Evolutionary conservation across 2,113 vertebrate species (phyloP), one percentile per base, ranked within the genome.

Genomic region (Tyrannus savana): DNA sequence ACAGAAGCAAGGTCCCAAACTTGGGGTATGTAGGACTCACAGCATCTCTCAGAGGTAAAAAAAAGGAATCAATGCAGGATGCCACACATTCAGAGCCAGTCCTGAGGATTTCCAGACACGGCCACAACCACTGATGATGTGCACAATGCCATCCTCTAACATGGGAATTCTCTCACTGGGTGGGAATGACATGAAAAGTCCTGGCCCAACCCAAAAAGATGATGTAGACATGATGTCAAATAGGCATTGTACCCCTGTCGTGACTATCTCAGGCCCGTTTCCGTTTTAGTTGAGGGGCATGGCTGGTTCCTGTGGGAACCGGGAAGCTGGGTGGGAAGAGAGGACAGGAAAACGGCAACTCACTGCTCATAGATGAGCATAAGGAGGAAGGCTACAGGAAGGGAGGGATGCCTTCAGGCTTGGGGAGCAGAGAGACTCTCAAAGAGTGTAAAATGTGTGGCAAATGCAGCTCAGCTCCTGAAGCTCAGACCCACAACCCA

Each of bases 291-390:
- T 14, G 55, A 55, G 19, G 91, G 94, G 96, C 97, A 97, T 8
- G 50, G 89, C 62, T 12, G n/a, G 97, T 97, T 98, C 97, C 98
- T 98, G 98, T 98, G 98, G 98, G 98, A 98, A 98, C 89, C 30
- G 75, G 97, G 95, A 97, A 96, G 90, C 79, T 23, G 82, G 93
- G 88, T 0, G 71, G 97, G 96, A 98, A 98, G 96, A 96, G 91
- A 76, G 74, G 85, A 76, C 92, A 87, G 95, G 97, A 97, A 96
- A 89, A 87, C 22, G 12, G 96, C 85, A 93, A 56, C 96, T 23
- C 64, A 64, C 96, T 89, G 77, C 94, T 90, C 76, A 16, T 59
- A n/a, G 83, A 67, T 35, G 77, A 77, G 90, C 5, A 3, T 6
- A 7, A 86, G 62, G 53, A 85, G 91, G 78, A 93, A 93, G 44